These are phyloP conservation scores for Aradus depressus DNA, from an alignment of 2,888 invertebrate species.

Conservation along the genomic window DNA sequence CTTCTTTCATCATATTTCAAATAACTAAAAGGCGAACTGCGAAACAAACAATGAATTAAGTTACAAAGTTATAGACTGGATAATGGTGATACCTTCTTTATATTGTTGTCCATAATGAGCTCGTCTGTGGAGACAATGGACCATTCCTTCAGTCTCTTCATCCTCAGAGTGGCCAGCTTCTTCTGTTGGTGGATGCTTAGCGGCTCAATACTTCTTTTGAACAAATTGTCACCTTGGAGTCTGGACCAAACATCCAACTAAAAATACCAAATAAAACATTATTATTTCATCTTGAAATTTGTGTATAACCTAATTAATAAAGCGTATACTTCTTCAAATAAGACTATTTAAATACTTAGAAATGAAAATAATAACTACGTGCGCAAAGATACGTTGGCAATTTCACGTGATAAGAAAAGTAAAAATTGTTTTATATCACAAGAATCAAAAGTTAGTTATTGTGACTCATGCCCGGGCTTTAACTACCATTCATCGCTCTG, in stretches of 20 bases:
- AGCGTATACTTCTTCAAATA: no score
- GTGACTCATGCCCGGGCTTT: no score
- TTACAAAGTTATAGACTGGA: background rate
- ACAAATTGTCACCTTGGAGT: slow-evolving; percentile 48
- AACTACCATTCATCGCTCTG: no score
- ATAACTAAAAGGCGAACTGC: no score
- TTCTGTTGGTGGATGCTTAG: slow-evolving; percentile 47
- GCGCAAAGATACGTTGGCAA: no score
- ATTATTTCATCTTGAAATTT: background rate
- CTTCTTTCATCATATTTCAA: slow-evolving; percentile 3
- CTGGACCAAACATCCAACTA: slow-evolving; percentile 48
- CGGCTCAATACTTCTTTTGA: slow-evolving; percentile 42
- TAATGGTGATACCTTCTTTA: slow-evolving; percentile 28
- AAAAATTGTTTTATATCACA: no score
- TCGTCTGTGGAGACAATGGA: slow-evolving; percentile 48
- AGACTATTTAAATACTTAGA: no score
- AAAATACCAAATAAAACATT: slow-evolving; percentile 29
- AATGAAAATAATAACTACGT: no score
- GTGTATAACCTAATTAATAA: no score
- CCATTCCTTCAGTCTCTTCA: slow-evolving; percentile 53
- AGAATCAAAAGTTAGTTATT: no score
- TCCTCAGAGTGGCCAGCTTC: slow-evolving; percentile 45
- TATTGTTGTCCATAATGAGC: slow-evolving; percentile 34
- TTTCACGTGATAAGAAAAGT: no score
- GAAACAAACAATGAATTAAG: background rate